Percentiles rank a stretch among this genome's conserved stretches.
These are phyloP conservation scores for Eublepharis macularius DNA, from an alignment of 2,113 vertebrate genomes.

Conservation along the genomic window DNA sequence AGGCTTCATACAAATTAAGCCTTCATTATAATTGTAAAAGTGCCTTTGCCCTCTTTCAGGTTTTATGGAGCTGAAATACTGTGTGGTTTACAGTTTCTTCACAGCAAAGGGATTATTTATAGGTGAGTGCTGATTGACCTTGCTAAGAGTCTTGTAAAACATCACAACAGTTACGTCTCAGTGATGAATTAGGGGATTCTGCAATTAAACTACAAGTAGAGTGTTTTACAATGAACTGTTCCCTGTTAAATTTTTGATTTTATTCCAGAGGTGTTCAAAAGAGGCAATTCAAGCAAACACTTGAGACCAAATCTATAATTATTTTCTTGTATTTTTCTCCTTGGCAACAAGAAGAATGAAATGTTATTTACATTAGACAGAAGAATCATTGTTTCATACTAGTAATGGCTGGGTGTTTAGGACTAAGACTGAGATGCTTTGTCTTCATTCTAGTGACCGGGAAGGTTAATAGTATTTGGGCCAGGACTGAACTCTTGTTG, in stretches of 20 bases:
- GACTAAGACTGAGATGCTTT: not conserved
- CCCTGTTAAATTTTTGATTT: conserved; percentile 33
- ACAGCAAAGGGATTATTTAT: conserved; percentile 95
- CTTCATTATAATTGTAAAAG: not conserved
- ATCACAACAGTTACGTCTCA: not conserved
- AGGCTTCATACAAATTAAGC: not conserved
- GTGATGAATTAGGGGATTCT: conserved; percentile 16
- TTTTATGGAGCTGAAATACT: conserved; percentile 96
- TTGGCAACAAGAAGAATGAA: conserved; percentile 41
- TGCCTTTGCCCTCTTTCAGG: conserved; percentile 71
- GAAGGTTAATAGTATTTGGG: conserved; percentile 1
- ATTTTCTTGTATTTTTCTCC: conserved; percentile 28
- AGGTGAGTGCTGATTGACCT: conserved; percentile 77
- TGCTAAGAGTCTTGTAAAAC: not conserved
- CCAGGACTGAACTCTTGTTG: not conserved
- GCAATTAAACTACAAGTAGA: not conserved
- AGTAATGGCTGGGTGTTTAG: conserved; percentile 26
- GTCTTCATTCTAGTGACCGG: not conserved
- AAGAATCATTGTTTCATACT: conserved; percentile 44
- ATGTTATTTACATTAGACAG: conserved; percentile 41
- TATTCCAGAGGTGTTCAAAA: conserved; percentile 34
- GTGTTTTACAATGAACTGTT: conserved; percentile 9
- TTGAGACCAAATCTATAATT: not conserved
- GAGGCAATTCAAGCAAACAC: conserved; percentile 9
- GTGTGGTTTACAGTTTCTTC: conserved; percentile 95